These are phyloP conservation scores for Monopterus albus DNA, from an alignment of 2,113 vertebrate genomes.

Conservation along the genomic window DNA sequence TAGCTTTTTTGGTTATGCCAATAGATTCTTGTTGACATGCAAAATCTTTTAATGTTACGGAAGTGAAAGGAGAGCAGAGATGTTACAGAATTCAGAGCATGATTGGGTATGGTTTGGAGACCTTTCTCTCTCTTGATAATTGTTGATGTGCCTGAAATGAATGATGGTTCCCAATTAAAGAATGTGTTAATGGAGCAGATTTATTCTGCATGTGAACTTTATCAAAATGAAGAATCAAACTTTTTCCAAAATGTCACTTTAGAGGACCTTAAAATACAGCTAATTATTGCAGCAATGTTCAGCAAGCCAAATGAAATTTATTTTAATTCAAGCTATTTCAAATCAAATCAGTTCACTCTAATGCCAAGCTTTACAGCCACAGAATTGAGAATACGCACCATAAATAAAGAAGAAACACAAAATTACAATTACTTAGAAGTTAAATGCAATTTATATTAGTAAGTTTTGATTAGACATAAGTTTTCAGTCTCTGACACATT, in stretches of 20 bases:
- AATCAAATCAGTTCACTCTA: neutral
- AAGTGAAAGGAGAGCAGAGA: slow-evolving; percentile 17
- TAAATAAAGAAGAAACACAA: neutral
- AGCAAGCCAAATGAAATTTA: neutral
- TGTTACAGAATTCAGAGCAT: slow-evolving; percentile 7
- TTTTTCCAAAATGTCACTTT: neutral
- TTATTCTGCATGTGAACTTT: slow-evolving; percentile 28
- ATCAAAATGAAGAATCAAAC: slow-evolving; percentile 5
- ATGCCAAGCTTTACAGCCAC: neutral
- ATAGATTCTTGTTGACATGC: slow-evolving; percentile 41
- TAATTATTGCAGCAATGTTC: neutral
- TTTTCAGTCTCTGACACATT: neutral
- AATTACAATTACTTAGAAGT: neutral
- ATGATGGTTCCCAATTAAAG: slow-evolving; percentile 21
- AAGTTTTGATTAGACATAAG: neutral
- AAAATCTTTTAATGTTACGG: slow-evolving; percentile 31
- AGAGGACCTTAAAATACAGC: neutral
- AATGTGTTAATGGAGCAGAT: slow-evolving; percentile 18
- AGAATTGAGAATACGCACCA: neutral
- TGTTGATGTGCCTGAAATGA: slow-evolving; percentile 15
- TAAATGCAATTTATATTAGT: neutral
- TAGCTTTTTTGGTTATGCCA: slow-evolving; percentile 25
- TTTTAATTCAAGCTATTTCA: too few species aligned
- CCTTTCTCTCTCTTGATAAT: slow-evolving; percentile 8
- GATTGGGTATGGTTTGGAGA: slow-evolving; percentile 7